phyloP scores from a whole-genome alignment of 2,113 vertebrate species.

The Nasalis larvatus region DNA sequence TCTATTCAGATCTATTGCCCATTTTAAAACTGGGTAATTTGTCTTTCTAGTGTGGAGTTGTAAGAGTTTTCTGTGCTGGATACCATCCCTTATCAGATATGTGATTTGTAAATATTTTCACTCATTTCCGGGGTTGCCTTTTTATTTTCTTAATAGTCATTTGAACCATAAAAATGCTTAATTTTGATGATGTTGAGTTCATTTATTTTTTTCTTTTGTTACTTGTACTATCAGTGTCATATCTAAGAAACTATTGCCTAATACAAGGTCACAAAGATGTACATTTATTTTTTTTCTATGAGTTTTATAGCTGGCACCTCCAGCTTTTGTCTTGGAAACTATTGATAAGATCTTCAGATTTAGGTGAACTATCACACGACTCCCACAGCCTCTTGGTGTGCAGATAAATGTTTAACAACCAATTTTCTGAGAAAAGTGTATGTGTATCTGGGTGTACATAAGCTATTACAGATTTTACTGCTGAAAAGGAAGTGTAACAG shows the following conservation, averaged over 20 bases:
- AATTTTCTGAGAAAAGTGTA: neutral
- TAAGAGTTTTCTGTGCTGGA: neutral
- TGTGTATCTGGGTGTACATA: neutral
- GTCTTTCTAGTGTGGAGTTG: neutral
- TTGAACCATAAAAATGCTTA: neutral
- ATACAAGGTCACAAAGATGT: neutral
- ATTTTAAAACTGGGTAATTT: neutral
- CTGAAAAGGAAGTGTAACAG: neutral
- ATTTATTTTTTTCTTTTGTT: neutral
- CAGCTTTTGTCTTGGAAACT: neutral
- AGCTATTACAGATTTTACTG: neutral
- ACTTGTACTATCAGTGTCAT: neutral
- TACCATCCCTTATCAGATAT: neutral
- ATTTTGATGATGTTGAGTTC: neutral
- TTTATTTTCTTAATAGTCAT: neutral
- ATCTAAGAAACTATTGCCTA: neutral
- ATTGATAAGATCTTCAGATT: neutral
- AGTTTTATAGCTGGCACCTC: neutral
- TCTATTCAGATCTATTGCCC: neutral
- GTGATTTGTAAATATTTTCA: neutral
- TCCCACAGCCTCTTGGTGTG: neutral
- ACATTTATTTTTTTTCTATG: neutral
- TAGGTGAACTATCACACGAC: neutral
- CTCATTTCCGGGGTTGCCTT: neutral
- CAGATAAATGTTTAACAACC: neutral